Base-by-base conservation (phyloP, 2,113 vertebrate genomes). In the Gila orcuttii region DNA sequence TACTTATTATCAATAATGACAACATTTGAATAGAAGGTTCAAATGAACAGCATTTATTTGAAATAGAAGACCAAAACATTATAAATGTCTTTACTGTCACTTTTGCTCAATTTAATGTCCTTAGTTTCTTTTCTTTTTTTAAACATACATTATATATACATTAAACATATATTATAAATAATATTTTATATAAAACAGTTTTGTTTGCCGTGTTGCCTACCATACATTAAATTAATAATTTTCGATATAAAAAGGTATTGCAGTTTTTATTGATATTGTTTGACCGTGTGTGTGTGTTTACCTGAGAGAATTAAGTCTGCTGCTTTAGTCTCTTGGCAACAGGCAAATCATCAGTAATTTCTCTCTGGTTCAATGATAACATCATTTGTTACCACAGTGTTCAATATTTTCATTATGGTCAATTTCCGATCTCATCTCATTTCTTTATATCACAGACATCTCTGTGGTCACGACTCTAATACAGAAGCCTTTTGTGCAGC, bases 371-470 rank as follows among this genome's bases (percentile, higher is more conserved):
- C 69, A 45, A 33, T 77, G 84, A 89, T 78, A 77, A 66, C 28
- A 86, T 74, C 59, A 82, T 87, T 85, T 86, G 84, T 66, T 78
- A 9, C 68, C 55, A 78, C 81, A 42, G 31, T 21, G n/a, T 85
- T 85, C 64, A 83, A 71, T 86, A 85, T 50, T 62, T 68, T 42
- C 79, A 62, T 52, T 52, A 84, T 47, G 23, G 10, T 52, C 50
- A 60, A 84, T 87, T 84, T 89, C 84, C 69, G 47, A 64, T 52
- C 23, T 77, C 64, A 64, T 82, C 57, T 71, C 39, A 57, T 33
- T 83, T 8, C 28, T 79, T 83, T 15, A 31, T 31, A 50, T 75
- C 57, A 42, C 82, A 59, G 68, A 57, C 4, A 5, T 74, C 47
- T 21, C 80, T 36, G 21, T 36, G 64, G 19, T 86, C 87, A 86